Conservation (phyloP, 2,888 invertebrate genomes). For the Sarcophaga variegata region DNA sequence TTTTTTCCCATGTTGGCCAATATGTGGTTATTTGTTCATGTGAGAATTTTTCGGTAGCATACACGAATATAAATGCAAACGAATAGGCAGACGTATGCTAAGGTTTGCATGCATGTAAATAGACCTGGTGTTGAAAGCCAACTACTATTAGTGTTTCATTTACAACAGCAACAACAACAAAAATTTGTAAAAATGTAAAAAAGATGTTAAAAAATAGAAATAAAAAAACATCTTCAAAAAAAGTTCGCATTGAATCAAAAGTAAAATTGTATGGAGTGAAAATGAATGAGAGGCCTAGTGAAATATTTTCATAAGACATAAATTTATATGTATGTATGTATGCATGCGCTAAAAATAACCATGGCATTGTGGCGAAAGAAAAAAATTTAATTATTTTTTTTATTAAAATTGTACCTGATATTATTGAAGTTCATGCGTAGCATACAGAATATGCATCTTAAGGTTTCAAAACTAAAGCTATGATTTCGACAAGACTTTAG, state of each 20-base stretch:
- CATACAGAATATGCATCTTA: too few relatives aligned
- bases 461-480: too few relatives aligned
- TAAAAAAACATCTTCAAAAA: too few relatives aligned
- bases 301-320: slow-evolving; percentile 5
- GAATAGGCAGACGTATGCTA: not conserved
- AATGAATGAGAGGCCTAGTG: not conserved
- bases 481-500: too few relatives aligned
- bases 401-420: too few relatives aligned
- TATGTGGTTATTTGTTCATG: slow-evolving; percentile 44
- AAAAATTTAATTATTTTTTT: too few relatives aligned
- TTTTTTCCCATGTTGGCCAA: slow-evolving; percentile 37
- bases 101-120: not conserved
- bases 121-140: not conserved
- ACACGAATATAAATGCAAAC: not conserved
- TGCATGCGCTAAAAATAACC: not conserved
- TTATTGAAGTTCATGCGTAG: too few relatives aligned
- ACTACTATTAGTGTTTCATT: not conserved
- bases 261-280: not conserved
- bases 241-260: not conserved
- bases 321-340: not conserved
- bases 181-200: too few relatives aligned
- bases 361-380: too few relatives aligned
- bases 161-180: not conserved
- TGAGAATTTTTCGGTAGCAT: slow-evolving; percentile 28
- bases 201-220: too few relatives aligned